A percentile compares a stretch with the other conserved stretches of the same genome.
Conservation (phyloP, 2,113 vertebrate species). For the Rynchops niger region DNA sequence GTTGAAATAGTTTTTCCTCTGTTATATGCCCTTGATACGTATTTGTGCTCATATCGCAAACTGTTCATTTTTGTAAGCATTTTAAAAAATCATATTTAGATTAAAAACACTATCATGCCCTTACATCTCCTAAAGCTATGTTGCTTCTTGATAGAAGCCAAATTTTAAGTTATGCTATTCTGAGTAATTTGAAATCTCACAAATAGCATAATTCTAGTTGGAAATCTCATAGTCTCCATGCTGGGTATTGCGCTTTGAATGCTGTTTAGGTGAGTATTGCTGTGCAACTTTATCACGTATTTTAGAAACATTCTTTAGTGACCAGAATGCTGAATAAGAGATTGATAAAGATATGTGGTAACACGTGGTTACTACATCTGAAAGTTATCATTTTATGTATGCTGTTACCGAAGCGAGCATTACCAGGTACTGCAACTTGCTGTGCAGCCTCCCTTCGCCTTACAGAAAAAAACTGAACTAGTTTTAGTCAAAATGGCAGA, state of each 20-base stretch:
- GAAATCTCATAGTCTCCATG: not conserved
- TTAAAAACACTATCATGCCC: not conserved
- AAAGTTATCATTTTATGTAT: not conserved
- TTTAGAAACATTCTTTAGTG: not conserved
- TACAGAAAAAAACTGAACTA: not conserved
- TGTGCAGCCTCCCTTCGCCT: rapidly evolving
- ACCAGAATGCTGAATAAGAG: not conserved
- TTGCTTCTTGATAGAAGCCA: not conserved
- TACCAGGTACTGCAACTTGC: not conserved
- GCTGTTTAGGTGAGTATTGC: not conserved
- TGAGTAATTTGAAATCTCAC: not conserved
- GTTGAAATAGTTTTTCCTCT: not conserved
- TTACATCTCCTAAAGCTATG: not conserved
- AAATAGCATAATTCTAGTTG: not conserved
- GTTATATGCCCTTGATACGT: not conserved
- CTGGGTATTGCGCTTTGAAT: not conserved
- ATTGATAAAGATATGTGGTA: not conserved
- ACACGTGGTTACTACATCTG: not conserved
- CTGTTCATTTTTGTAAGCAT: not conserved
- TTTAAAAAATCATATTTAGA: not conserved
- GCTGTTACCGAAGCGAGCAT: not conserved
- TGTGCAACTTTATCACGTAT: not conserved
- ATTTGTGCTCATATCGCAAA: not conserved
- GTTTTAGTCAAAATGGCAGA: not conserved
- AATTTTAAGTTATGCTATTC: not conserved